These are phyloP conservation scores for Sinodicranocentrus sp. DNA, from an alignment of 2,888 invertebrate genomes.

Conservation along the genomic window DNA sequence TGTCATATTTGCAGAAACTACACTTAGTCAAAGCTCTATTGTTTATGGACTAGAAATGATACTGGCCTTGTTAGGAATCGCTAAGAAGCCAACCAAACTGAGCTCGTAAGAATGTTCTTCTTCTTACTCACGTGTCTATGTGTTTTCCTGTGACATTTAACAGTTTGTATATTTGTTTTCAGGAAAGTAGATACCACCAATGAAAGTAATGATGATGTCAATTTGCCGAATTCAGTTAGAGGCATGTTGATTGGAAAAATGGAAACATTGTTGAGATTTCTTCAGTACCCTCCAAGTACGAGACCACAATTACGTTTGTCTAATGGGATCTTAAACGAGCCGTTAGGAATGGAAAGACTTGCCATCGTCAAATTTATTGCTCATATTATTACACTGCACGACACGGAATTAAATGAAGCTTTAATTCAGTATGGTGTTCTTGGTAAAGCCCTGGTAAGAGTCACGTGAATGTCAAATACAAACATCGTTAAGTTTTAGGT, in stretches of 20 bases:
- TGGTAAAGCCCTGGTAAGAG: conserved; percentile 58
- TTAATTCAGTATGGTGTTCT: conserved; percentile 63
- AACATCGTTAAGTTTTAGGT: not conserved
- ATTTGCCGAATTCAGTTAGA: conserved; percentile 35
- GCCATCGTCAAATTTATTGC: conserved; percentile 89
- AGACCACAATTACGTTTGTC: conserved; percentile 78
- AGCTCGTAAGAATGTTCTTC: conserved; percentile 65
- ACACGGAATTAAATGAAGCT: conserved; percentile 83
- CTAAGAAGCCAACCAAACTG: conserved; percentile 70
- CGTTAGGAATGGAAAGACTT: conserved; percentile 88
- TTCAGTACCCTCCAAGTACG: conserved; percentile 55
- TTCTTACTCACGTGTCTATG: too few species aligned
- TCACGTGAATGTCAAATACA: not conserved
- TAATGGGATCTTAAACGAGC: conserved; percentile 85
- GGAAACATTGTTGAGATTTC: conserved; percentile 57
- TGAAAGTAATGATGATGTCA: conserved; percentile 64
- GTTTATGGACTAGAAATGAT: conserved; percentile 74
- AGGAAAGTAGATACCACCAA: conserved; percentile 54
- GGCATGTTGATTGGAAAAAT: conserved; percentile 34
- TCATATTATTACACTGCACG: conserved; percentile 86
- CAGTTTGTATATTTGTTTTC: not conserved
- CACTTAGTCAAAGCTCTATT: conserved; percentile 81
- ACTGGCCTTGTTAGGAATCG: conserved; percentile 74
- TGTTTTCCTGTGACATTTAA: too few species aligned
- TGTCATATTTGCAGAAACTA: conserved; percentile 85